Evolutionary conservation across 2,113 vertebrate genomes (phyloP).

Genomic region (Corapipo altera): DNA sequence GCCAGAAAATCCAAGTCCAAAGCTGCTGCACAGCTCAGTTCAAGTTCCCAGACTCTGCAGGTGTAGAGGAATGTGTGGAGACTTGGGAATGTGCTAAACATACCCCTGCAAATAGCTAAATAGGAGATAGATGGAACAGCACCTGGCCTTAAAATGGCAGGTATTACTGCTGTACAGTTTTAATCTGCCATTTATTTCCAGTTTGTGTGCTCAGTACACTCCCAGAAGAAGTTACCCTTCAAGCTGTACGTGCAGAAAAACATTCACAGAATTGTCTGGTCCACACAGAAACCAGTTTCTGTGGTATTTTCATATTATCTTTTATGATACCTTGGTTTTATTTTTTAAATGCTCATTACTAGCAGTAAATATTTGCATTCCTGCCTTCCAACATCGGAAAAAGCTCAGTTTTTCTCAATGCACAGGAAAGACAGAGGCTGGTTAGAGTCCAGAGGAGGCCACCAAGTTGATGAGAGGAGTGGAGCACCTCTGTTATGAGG

Average conservation of each 20-base stretch:
- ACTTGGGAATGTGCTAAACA: not conserved
- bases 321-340: accelerated
- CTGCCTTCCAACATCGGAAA: not conserved
- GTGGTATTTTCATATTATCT: not conserved
- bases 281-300: not conserved
- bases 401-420: not conserved
- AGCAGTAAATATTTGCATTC: not conserved
- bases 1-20: not conserved
- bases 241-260: not conserved
- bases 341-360: not conserved
- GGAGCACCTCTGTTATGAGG: not conserved
- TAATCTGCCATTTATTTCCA: not conserved
- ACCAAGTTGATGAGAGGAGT: not conserved
- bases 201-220: not conserved
- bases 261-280: not conserved
- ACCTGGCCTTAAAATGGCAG: not conserved
- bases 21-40: not conserved
- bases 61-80: accelerated
- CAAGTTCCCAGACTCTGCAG: not conserved
- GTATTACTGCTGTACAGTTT: not conserved
- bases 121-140: not conserved
- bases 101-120: not conserved
- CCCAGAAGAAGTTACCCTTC: not conserved
- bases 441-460: not conserved
- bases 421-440: not conserved